Base-by-base conservation (phyloP, 2,797 vertebrate genomes). In the Notolepis coatsorum region DNA sequence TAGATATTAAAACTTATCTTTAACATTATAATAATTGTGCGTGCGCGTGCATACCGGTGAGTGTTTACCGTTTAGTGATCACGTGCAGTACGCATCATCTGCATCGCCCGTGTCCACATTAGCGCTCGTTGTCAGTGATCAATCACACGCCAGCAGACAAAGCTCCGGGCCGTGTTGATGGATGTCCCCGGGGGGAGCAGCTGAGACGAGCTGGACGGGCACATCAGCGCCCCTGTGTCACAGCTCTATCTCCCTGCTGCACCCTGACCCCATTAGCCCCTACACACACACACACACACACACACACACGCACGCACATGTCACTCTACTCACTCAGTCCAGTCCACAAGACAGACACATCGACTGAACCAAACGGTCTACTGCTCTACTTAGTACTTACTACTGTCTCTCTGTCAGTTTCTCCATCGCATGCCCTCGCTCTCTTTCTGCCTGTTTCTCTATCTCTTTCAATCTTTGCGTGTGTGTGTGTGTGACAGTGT, bases 161-260 rank as follows among this genome's bases (percentile, higher is more conserved):
- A 51, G 57, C 35, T 61, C 65, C 24, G 51, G 56, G 74, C 51
- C 37, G 7, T 1, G 18, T 2, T 86, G 77, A 87, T 74, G 68
- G 80, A 89, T 76, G 79, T 12, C 27, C 48, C 84, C 75, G 6
- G 15, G 49, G 84, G 75, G 82, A 75, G n/a, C 63, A 13, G 57
- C 24, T 23, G 61, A 46, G 55, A 37, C 25, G 50, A 23, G 10
- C 58, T 64, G 55, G 51, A 61, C 39, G 41, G 65, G 62, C 69
- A 62, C 68, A 69, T 78, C 73, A 21, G 63, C 61, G 62, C 71
- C 79, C 61, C 82, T 78, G 64, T 62, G 61, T 73, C 73, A 37
- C 60, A 65, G 65, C 65, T 64, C 50, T 46, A 9, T 13, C 21
- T 27, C 39, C 58, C 45, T n/a, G 17, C 51, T 59, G 41, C 60